phyloP scores from a whole-genome alignment of 2,113 vertebrate genomes.

The Melierax canorus region DNA sequence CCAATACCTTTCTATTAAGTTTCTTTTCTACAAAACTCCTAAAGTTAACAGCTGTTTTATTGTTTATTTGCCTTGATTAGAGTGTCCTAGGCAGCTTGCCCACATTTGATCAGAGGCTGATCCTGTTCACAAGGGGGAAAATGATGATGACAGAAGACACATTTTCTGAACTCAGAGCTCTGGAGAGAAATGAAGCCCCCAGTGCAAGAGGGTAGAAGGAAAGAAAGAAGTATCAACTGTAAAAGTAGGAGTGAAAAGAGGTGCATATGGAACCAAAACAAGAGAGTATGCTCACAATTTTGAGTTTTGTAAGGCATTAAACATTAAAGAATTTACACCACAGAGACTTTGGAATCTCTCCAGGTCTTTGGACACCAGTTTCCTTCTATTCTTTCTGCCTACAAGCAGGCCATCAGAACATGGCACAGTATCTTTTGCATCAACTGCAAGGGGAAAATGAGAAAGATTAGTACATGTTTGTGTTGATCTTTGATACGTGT shows the following conservation, averaged over 20 bases:
- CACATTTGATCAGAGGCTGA: not conserved
- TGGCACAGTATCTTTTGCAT: not conserved
- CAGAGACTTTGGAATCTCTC: not conserved
- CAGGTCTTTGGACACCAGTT: not conserved
- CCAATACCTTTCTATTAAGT: not conserved
- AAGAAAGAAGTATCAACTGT: not conserved
- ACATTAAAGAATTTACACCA: not conserved
- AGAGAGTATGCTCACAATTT: not conserved
- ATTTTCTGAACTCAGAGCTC: not conserved
- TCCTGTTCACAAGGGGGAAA: not conserved
- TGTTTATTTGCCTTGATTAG: slow-evolving; percentile 11
- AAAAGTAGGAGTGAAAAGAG: not conserved
- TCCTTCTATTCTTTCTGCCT: not conserved
- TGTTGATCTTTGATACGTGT: not conserved
- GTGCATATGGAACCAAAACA: not conserved
- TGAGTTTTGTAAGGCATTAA: not conserved
- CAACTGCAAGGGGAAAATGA: not conserved
- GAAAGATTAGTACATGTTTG: not conserved
- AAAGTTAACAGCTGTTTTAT: not conserved
- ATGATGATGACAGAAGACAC: not conserved
- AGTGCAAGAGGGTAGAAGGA: not conserved
- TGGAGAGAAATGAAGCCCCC: not conserved
- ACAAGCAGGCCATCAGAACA: not conserved
- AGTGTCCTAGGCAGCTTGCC: not conserved
- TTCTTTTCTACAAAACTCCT: not conserved